A percentile compares a stretch with the other conserved stretches of the same genome.
Evolutionary conservation across 2,113 vertebrate genomes (phyloP).

Genomic region (Pelvicachromis taeniatus): DNA sequence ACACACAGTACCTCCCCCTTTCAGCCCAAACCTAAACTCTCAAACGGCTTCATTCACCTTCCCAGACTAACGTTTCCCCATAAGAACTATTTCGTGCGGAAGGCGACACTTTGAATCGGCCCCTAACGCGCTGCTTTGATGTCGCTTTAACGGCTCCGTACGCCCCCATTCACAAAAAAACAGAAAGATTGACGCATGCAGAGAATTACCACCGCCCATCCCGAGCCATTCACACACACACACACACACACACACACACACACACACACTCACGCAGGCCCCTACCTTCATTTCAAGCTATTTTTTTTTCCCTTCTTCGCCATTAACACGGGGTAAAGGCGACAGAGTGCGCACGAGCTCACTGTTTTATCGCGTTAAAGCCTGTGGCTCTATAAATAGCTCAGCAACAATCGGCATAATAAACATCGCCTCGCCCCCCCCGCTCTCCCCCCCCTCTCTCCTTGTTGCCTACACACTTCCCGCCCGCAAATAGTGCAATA

Average conservation of each 20-base stretch:
- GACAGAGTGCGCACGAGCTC: not conserved
- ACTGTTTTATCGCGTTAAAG: not conserved
- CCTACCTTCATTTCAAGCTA: not conserved
- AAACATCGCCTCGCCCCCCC: conserved; percentile 30
- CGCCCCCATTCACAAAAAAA: conserved; percentile 73
- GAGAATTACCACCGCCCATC: conserved; percentile 71
- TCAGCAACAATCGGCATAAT: conserved; percentile 63
- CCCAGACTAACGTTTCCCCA: not conserved
- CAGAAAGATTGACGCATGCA: conserved; percentile 69
- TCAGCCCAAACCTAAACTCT: not conserved
- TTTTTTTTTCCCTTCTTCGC: not conserved
- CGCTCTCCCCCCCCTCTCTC: not conserved
- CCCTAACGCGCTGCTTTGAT: not conserved
- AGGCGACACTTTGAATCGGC: not conserved
- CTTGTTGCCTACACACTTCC: conserved; percentile 51
- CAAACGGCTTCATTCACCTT: not conserved
- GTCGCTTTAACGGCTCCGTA: conserved; percentile 30
- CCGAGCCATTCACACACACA: conserved; percentile 57
- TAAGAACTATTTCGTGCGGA: not conserved
- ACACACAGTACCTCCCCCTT: not conserved
- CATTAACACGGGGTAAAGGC: not conserved
- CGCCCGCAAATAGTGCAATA: conserved; percentile 39
- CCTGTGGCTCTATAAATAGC: conserved; percentile 64
- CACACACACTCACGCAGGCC: conserved; percentile 38
- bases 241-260: too few relatives aligned